Percentiles rank a stretch among this genome's conserved stretches.
These are phyloP conservation scores for Elgaria multicarinata DNA, from an alignment of 2,113 vertebrate genomes.

Conservation along the genomic window DNA sequence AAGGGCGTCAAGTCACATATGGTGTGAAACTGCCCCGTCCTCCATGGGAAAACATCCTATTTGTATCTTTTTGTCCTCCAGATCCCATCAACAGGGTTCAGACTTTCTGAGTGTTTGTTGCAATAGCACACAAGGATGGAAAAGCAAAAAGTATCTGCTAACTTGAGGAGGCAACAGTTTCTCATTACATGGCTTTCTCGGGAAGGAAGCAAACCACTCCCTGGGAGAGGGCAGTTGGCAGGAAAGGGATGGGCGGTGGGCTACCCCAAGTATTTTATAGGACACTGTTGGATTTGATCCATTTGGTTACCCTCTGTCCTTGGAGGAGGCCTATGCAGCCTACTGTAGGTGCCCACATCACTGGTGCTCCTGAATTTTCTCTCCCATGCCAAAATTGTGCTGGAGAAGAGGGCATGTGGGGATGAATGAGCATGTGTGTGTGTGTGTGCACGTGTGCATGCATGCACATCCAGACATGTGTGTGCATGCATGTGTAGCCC, in stretches of 20 bases:
- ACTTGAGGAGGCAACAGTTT: not conserved
- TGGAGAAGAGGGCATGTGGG: not conserved
- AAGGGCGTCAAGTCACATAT: conserved; percentile 17
- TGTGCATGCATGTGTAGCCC: not conserved
- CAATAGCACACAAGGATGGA: no score
- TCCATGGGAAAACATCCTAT: not conserved
- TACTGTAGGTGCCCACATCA: no score
- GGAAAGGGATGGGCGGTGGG: not conserved
- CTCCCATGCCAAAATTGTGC: not conserved
- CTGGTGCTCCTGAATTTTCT: not conserved
- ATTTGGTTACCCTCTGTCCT: no score
- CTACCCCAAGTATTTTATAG: not conserved
- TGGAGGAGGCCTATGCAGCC: no score
- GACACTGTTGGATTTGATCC: not conserved
- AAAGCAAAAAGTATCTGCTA: no score
- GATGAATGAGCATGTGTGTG: not conserved
- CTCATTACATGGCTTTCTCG: not conserved
- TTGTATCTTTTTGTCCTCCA: not conserved
- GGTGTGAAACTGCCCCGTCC: not conserved
- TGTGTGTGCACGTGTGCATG: not conserved
- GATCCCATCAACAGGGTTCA: not conserved
- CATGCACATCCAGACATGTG: not conserved
- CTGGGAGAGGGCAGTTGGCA: not conserved
- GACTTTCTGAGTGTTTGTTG: not conserved
- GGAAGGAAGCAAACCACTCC: not conserved